A percentile compares a stretch with the other conserved stretches of the same genome.
phyloP scores from a whole-genome alignment of 30 jellyfish, hydroid and myxozoan species.

The Phacellophora camtschatica region DNA sequence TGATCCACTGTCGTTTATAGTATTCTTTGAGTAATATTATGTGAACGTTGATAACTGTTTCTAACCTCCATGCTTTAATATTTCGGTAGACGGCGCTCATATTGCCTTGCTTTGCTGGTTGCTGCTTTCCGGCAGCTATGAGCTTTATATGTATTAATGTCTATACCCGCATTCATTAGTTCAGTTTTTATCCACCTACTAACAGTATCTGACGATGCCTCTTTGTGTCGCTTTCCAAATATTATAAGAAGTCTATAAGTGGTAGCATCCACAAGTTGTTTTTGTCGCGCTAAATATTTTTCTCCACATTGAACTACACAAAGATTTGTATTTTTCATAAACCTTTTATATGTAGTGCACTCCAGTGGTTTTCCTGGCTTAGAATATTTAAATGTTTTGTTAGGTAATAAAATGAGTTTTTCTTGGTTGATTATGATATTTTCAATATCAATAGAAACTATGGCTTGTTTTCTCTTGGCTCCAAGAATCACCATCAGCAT shows the following conservation, averaged over 20 bases:
- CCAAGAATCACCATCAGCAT: constrained; percentile 33
- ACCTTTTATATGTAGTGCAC: too few relatives aligned
- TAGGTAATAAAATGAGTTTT: constrained; percentile 7
- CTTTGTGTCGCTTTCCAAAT: constrained; percentile 30
- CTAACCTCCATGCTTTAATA: constrained; percentile 19
- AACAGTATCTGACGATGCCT: constrained; percentile 32
- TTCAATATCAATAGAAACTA: neutral
- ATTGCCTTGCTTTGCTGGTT: constrained; percentile 27
- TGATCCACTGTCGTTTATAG: neutral
- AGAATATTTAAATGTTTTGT: too few relatives aligned
- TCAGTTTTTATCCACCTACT: constrained; percentile 23
- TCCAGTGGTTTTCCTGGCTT: constrained; percentile 36
- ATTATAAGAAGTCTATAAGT: constrained; percentile 20
- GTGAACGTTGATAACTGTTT: neutral
- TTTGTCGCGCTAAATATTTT: constrained; percentile 19
- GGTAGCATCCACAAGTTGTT: neutral
- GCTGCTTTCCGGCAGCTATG: constrained; percentile 44
- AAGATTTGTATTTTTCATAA: constrained; percentile 5
- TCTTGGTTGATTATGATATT: constrained; percentile 13
- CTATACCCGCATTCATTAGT: constrained; percentile 20
- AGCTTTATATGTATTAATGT: constrained; percentile 12
- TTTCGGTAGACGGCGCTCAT: constrained; percentile 7
- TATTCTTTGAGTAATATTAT: constrained; percentile 4
- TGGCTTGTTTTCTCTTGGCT: constrained; percentile 30
- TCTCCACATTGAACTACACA: too few relatives aligned